Base-by-base conservation (phyloP, 2,888 invertebrate species). In the Terebella lapidaria region DNA sequence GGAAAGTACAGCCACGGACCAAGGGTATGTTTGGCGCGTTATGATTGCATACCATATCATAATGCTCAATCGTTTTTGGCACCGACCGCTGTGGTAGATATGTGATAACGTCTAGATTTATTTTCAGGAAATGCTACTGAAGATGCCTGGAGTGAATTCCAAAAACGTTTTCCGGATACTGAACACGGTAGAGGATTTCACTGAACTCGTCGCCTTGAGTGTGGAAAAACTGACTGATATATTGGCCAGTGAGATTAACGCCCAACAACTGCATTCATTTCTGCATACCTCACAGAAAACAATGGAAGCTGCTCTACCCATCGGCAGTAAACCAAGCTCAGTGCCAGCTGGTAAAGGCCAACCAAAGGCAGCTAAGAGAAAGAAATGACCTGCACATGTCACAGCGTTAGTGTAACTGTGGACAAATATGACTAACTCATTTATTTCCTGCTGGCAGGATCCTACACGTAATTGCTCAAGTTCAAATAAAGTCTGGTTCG, bases 131-230 rank as follows among this genome's bases (percentile, higher is more conserved):
- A 88, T 92, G 73, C 81, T 92, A n/a, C 83, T 88, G 26, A 91
- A 91, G 77, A 83, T 95, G 72, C 94, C 95, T 0, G 95, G 95
- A 5, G 86, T 95, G 3, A 89, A 88, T 65, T 87, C 91, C 0
- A 92, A 91, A 80, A 96, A 95, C 81, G 86, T 93, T 3, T 85
- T 87, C 57, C 75, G 83, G 18, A 82, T 96, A 58, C 84, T 96
- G 83, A 88, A 89, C 68, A 87, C 87, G 72, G 89, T 88, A 2
- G 79, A 84, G 56, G 87, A 87, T 58, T 77, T 94, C 61, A 86
- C 87, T 68, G 77, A 82, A 54, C 70, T 85, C 60, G 70, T 73
- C 54, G 69, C 69, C 24, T 64, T 81, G 51, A 72, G 75, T 52
- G 67, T 90, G 87, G 86, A 87, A 58, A 86, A 91, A 76, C 76